Evolutionary conservation across 2,888 invertebrate species (phyloP).

Genomic region (Bellardia bayeri): DNA sequence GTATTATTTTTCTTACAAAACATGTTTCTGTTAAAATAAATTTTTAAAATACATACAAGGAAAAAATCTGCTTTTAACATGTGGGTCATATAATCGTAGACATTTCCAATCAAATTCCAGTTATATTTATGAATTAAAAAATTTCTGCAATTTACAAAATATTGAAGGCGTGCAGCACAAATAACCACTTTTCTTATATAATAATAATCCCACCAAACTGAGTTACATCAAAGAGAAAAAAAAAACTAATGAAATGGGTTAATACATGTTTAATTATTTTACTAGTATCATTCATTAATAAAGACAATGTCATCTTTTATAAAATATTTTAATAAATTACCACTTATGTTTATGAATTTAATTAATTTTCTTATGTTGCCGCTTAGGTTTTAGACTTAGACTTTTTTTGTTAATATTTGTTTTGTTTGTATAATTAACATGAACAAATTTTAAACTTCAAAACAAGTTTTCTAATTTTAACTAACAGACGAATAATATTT

Average conservation of each 20-base stretch:
- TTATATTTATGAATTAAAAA: no score
- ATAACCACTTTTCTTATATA: no score
- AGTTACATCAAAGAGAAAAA: not conserved
- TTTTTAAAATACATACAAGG: no score
- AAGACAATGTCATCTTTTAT: not conserved
- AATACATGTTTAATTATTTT: conserved; percentile 6
- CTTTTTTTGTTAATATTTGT: not conserved
- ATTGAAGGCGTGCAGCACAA: no score
- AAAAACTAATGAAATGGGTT: not conserved
- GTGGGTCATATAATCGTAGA: no score
- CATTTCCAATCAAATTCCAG: no score
- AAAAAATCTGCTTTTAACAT: no score
- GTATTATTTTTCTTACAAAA: no score
- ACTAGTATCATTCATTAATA: conserved; percentile 14
- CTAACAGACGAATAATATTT: not conserved
- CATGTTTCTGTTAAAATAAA: no score
- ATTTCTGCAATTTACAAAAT: no score
- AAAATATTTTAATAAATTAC: conserved; percentile 10
- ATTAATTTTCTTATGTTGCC: conserved; percentile 3
- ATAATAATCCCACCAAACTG: not conserved
- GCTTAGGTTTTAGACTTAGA: not conserved
- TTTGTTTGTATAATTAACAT: conserved; percentile 7
- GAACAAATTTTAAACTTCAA: not conserved
- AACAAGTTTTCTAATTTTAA: conserved; percentile 44
- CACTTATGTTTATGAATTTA: conserved; percentile 21